Evolutionary conservation across 1,140 invertebrate genomes (phyloP), one percentile per base, ranked within the genome.

Genomic region (Calliopsis andreniformis): DNA sequence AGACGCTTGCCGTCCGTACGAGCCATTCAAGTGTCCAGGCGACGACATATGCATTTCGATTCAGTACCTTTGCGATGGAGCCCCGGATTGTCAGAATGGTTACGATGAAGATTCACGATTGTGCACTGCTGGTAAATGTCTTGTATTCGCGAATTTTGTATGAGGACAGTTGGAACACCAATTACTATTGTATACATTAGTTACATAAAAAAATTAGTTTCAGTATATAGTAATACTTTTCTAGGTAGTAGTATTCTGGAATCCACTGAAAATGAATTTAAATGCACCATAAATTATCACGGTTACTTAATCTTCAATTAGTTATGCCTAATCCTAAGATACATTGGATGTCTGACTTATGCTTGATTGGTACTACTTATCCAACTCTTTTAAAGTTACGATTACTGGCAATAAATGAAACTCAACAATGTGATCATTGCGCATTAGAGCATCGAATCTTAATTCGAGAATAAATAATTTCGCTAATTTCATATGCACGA

Each of bases 11-110:
- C 96, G 97, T 87, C 96, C 97, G 0, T 98, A 97, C 91, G 97
- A 98, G 89, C 98, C 98, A 16, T 99, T 99, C 93, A 97, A 97
- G 89, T 99, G 98, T 91, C 98, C 98, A 1, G 97, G 97, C 70
- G 96, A 98, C 88, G 95, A 96, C 76, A 95, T 95, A 87, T 98
- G 97, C 91, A 98, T 98, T 91, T 98, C 97, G 69, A 98, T 98
- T 90, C 97, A 98, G 89, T 99, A 99, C 93, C 94, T 96, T 78
- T 98, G 96, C 91, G 98, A 99, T 87, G 98, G 98, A 45, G 97
- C 97, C 0, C 96, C 97, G 0, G 98, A 99, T 92, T 99, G 98
- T 93, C 95, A 96, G 28, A 97, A 98, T 85, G 97, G 97, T 23
- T 98, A 98, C 86, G 96, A 98, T 85, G 94, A 95, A 82, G 97